Conservation (phyloP, 2,888 invertebrate genomes). For the Cantharis flavilabris region DNA sequence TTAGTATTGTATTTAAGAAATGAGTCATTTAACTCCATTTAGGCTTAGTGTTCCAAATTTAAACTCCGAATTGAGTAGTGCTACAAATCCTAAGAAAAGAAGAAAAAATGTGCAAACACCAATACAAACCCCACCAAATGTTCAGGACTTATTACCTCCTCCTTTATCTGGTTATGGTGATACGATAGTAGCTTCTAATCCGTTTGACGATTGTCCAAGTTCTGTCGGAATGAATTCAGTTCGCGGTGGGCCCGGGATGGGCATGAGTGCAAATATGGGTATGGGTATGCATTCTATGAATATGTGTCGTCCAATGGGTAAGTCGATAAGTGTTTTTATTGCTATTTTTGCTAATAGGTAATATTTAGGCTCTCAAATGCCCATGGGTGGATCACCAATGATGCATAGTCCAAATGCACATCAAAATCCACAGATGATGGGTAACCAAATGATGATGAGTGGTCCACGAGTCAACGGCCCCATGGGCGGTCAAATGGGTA, state of each 20-base stretch:
- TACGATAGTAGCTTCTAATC: conserved; percentile 92
- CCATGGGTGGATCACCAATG: conserved; percentile 52
- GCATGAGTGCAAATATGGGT: conserved; percentile 50
- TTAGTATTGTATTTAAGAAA: conserved; percentile 31
- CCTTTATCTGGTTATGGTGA: conserved; percentile 90
- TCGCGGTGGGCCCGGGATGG: conserved; percentile 49
- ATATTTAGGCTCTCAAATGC: conserved; percentile 37
- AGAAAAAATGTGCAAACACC: conserved; percentile 76
- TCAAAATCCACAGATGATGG: conserved; percentile 48
- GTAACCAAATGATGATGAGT: conserved; percentile 57
- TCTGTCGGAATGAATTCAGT: conserved; percentile 51
- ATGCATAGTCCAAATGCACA: conserved; percentile 55
- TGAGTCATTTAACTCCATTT: conserved; percentile 56
- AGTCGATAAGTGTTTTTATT: conserved; percentile 10
- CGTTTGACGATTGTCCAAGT: conserved; percentile 88
- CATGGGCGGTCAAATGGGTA: conserved; percentile 51
- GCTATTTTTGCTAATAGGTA: neutral
- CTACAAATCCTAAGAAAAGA: conserved; percentile 86
- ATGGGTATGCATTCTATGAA: conserved; percentile 65
- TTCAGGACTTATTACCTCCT: conserved; percentile 82
- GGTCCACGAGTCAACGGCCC: conserved; percentile 54
- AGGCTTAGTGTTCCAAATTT: conserved; percentile 53
- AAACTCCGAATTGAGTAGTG: conserved; percentile 62
- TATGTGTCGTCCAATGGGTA: conserved; percentile 68
- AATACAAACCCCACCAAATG: conserved; percentile 69